Base-by-base conservation (phyloP, 2,113 vertebrate genomes). In the Myotis yumanensis region DNA sequence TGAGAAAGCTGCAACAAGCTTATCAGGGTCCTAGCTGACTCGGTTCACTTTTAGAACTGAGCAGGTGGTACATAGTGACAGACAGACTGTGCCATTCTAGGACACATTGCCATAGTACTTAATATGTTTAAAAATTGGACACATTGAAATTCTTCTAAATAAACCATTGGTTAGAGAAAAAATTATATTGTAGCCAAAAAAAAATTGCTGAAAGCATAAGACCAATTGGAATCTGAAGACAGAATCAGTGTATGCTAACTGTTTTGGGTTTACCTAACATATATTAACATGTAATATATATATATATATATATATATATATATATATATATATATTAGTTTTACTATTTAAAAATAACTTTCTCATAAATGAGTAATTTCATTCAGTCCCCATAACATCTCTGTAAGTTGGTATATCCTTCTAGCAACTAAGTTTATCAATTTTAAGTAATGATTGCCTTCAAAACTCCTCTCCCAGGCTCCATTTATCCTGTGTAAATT, bases 391-490 rank as follows among this genome's bases (percentile, higher is more conserved):
- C 52, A 64, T 81, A 96, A 95, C 62, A 96, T 57, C 22, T 94
- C 90, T 85, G 90, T 90, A 97, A 93, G 82, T 97, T 91, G 93
- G 75, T 93, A 80, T 16, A 94, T 92, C 59, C 90, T 94, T 86
- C 85, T 81, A 64, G 95, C 89, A 97, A 96, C 90, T 73, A 95
- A 97, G 80, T 93, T 97, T 48, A 97, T 94, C 40, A 95, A 92
- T 95, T 97, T 96, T 97, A 96, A 98, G 95, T 97, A 97, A 97
- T 7, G 71, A 93, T 79, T 97, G 86, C 66, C 77, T 91, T 0
- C 37, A 86, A 92, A 40, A 91, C n/a, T 88, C 86, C 51, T 90
- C 76, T 97, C 87, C 16, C 15, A 95, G 95, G 76, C 66, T 91
- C 93, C 94, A 96, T 95, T 96, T 94, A 95, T 90, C 93, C 93